These are phyloP conservation scores for Mus spicilegus DNA, from an alignment of 2,113 vertebrate genomes.

Conservation along the genomic window DNA sequence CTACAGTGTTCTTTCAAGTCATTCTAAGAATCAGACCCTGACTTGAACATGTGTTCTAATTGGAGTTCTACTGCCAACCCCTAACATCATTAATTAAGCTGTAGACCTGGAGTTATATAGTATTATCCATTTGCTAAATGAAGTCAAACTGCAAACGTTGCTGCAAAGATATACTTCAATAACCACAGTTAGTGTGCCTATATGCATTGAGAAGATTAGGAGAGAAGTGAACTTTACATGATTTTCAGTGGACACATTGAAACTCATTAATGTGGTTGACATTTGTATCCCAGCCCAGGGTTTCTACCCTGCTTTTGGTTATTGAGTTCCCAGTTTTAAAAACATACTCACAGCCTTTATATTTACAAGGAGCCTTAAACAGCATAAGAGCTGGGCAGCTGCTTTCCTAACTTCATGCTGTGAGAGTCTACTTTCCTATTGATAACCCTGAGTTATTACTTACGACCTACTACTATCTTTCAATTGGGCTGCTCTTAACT, in stretches of 20 bases:
- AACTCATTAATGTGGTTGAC: not conserved
- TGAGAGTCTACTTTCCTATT: too few species aligned
- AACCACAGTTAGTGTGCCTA: not conserved
- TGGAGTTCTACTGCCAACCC: fast-evolving
- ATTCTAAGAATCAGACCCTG: not conserved
- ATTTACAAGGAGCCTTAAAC: too few species aligned
- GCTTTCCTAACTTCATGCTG: too few species aligned
- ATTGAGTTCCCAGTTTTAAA: too few species aligned
- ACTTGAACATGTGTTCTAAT: fast-evolving
- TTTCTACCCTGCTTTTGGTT: too few species aligned
- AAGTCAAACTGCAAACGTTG: not conserved
- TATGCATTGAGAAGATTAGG: not conserved
- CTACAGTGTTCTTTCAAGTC: fast-evolving
- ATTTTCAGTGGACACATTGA: not conserved
- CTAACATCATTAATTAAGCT: not conserved
- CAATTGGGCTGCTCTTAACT: too few species aligned
- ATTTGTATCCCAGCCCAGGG: too few species aligned
- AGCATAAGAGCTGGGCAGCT: too few species aligned
- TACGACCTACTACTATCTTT: too few species aligned
- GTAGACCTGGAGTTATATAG: not conserved
- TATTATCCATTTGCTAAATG: not conserved
- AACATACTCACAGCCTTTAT: too few species aligned
- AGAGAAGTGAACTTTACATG: not conserved
- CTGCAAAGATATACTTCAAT: not conserved
- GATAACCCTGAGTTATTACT: too few species aligned